phyloP scores from a whole-genome alignment of 2,888 invertebrate species.

The Tetragonisca angustula region DNA sequence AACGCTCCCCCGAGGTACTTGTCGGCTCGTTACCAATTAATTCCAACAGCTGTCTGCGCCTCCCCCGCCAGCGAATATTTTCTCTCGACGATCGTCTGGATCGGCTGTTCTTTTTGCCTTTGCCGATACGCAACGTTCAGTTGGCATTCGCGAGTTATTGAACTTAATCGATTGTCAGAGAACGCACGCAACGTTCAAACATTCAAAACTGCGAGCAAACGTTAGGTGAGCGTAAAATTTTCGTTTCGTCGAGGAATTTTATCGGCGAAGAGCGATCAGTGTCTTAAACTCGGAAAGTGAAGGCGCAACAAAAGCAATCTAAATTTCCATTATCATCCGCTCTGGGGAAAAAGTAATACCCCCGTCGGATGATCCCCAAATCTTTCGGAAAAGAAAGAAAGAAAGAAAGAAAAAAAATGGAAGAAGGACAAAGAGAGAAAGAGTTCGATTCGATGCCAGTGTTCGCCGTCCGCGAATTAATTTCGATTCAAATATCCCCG shows the following conservation, averaged over 20 bases:
- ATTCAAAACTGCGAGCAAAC: neutral
- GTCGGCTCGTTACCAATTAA: conserved; percentile 60
- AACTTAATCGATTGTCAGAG: neutral
- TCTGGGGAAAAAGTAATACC: neutral
- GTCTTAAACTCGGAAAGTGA: too few relatives aligned
- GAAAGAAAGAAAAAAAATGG: neutral
- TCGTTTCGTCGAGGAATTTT: too few relatives aligned
- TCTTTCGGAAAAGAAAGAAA: neutral
- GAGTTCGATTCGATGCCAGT: neutral
- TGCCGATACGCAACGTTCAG: neutral
- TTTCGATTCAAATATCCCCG: conserved; percentile 14
- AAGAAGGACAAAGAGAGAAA: neutral
- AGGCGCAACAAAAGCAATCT: neutral
- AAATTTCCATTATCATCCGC: neutral
- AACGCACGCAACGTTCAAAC: too few relatives aligned
- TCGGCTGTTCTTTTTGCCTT: neutral
- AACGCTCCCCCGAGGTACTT: conserved; percentile 49
- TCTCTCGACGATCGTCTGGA: conserved; percentile 12
- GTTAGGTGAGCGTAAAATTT: neutral
- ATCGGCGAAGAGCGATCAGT: too few relatives aligned
- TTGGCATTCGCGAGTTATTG: neutral
- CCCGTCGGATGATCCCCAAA: neutral
- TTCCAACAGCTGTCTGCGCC: conserved; percentile 55
- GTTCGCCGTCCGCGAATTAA: conserved; percentile 3
- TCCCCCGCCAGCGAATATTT: conserved; percentile 38